Base-by-base conservation (phyloP, 1,140 invertebrate species). In the Helicoverpa zea region DNA sequence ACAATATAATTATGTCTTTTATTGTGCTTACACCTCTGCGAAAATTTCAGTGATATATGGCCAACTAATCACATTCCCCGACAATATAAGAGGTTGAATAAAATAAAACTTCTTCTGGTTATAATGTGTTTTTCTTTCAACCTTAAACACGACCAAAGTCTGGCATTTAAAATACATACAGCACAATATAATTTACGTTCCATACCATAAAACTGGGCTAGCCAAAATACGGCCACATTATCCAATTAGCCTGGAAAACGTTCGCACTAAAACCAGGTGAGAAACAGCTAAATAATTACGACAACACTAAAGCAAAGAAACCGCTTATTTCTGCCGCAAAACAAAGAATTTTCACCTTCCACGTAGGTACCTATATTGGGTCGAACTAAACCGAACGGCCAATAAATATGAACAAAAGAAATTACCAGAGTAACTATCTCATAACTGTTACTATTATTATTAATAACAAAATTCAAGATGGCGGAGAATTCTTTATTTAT, bases 401-500 rank as follows among this genome's bases (percentile, higher is more conserved):
- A 81, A 81, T 81, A 81, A 81, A 78, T 79, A 73, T 82, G n/a
- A 43, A 30, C 43, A 52, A 59, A 59, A 59, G 58, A 59, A 43
- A 59, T 58, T 23, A 58, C 56, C 56, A 7, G 35, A 79, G 68
- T 77, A 76, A 76, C 78, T 80, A 79, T 73, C 64, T n/a, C 76
- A 81, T 83, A 82, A 73, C 66, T 79, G 72, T 76, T 80, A 76
- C 81, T 84, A 84, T 81, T 79, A 51, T 54, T 49, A 78, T 73
- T 29, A 29, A 64, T 64, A 35, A 64, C 51, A 51, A 74, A 83
- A 83, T 81, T 78, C 85, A 83, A 85, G 83, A 87, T 85, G 86
- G 86, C 80, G 18, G 77, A 73, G 81, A 83, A 84, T 86, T 49
- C 81, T 81, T 77, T 87, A 85, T 87, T 87, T 87, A 87, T 87